Conservation (phyloP, 37 sponge, comb jelly and placozoan genomes). For the Tethya wilhelma region DNA sequence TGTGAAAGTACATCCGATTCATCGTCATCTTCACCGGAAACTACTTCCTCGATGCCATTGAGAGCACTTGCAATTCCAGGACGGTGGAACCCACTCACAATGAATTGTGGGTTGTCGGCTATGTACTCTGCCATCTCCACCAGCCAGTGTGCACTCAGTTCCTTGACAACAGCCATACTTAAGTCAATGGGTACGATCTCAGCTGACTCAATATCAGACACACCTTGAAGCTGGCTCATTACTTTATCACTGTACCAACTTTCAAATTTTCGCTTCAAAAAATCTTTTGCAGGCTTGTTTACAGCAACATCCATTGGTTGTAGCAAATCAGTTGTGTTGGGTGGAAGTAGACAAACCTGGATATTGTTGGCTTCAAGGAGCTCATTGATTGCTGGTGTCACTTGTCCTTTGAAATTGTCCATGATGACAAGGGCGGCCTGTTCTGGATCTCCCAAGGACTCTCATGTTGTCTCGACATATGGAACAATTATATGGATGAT, state of each 20-base stretch:
- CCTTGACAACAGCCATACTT: conserved; percentile 4
- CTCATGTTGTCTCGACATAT: conserved; percentile 28
- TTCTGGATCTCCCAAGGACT: not conserved
- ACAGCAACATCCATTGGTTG: conserved; percentile 65
- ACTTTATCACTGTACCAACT: conserved; percentile 60
- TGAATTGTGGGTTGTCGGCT: conserved; percentile 12
- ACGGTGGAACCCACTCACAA: not conserved
- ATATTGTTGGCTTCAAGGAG: conserved; percentile 31
- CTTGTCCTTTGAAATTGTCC: conserved; percentile 11
- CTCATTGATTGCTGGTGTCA: not conserved
- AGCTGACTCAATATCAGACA: conserved; percentile 14
- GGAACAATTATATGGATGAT: conserved; percentile 56
- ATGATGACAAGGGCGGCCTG: conserved; percentile 17
- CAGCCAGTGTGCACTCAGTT: conserved; percentile 23
- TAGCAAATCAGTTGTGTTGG: conserved; percentile 50
- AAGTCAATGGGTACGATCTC: conserved; percentile 10
- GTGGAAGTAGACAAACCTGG: conserved; percentile 40
- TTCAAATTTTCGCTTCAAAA: too few relatives aligned
- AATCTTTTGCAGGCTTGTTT: conserved; percentile 67
- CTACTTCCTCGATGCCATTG: not conserved
- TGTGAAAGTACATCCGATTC: not conserved
- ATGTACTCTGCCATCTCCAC: conserved; percentile 30
- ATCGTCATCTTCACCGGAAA: not conserved
- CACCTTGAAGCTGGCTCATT: conserved; percentile 20
- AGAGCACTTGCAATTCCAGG: not conserved